Evolutionary conservation across 2,113 vertebrate species (phyloP).

Genomic region (Pseudolaguvia tuberculata): DNA sequence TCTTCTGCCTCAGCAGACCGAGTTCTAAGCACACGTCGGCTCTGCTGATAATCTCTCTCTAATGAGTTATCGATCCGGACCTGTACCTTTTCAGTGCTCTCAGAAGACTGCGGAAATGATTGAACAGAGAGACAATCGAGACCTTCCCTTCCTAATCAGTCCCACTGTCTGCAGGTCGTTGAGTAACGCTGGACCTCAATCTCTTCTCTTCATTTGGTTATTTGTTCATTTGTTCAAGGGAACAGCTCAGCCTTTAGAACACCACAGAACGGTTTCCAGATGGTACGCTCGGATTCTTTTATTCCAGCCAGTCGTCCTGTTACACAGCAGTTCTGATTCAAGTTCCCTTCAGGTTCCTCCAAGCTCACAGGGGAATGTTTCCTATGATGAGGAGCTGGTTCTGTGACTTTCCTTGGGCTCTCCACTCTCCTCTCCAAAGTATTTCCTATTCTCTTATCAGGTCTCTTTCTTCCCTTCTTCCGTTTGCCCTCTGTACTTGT

Average conservation of each 20-base stretch:
- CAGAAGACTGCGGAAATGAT: constrained; percentile 63
- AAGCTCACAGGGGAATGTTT: constrained; percentile 6
- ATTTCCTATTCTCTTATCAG: no score
- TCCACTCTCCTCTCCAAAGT: no score
- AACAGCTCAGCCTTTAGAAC: constrained; percentile 32
- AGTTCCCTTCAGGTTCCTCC: neutral
- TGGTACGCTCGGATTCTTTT: constrained; percentile 31
- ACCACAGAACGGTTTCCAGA: constrained; percentile 21
- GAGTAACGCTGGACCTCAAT: neutral
- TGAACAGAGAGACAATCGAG: constrained; percentile 53
- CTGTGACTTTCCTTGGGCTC: no score
- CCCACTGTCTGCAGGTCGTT: neutral
- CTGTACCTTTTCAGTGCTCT: constrained; percentile 64
- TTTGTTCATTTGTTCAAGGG: constrained; percentile 22
- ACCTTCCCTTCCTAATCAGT: constrained; percentile 46
- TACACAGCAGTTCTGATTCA: constrained; percentile 14
- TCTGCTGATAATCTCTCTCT: constrained; percentile 59
- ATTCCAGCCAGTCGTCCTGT: constrained; percentile 18
- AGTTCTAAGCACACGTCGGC: constrained; percentile 51
- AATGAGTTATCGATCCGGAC: constrained; percentile 70
- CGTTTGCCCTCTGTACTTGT: neutral
- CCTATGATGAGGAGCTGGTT: constrained; percentile 26
- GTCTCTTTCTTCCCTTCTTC: constrained; percentile 6
- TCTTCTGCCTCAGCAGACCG: constrained; percentile 51
- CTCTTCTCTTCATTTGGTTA: constrained; percentile 1